Percentiles rank a stretch among this genome's conserved stretches.
These are phyloP conservation scores for Agrotis clavis DNA, from an alignment of 2,888 invertebrate genomes.

Conservation along the genomic window DNA sequence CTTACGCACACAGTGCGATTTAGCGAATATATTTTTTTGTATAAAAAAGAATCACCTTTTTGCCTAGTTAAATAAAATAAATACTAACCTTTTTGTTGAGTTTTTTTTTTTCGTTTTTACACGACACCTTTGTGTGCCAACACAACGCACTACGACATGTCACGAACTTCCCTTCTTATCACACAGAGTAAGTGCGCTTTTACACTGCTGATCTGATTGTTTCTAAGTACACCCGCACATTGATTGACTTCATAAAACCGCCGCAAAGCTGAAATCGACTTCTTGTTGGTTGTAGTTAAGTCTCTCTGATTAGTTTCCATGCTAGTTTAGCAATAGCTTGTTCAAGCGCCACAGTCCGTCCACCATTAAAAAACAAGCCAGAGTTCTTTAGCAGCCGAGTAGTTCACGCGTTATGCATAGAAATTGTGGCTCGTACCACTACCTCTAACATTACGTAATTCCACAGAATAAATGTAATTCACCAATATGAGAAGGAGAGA, in stretches of 20 bases:
- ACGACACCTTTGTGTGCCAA: constrained; percentile 34
- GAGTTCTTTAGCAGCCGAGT: neutral
- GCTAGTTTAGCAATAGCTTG: constrained; percentile 1
- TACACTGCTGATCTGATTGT: constrained; percentile 13
- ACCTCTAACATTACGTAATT: too few species aligned
- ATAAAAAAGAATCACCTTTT: constrained; percentile 64
- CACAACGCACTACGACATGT: constrained; percentile 28
- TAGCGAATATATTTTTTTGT: constrained; percentile 67
- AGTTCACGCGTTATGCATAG: constrained; percentile 20
- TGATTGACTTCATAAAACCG: neutral
- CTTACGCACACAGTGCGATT: constrained; percentile 69
- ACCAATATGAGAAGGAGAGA: neutral
- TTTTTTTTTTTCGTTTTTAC: constrained; percentile 51
- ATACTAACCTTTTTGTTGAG: constrained; percentile 67
- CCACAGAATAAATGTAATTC: too few species aligned
- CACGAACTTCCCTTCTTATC: constrained; percentile 10
- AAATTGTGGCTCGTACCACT: neutral
- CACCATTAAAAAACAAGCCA: constrained; percentile 18
- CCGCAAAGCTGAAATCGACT: neutral
- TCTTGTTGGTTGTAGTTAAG: neutral
- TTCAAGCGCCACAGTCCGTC: constrained; percentile 39
- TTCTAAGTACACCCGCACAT: neutral
- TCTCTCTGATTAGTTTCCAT: neutral
- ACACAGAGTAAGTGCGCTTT: constrained; percentile 19
- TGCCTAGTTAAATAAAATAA: constrained; percentile 67